Percentiles rank a stretch among this genome's conserved stretches.
Evolutionary conservation across 2,797 vertebrate genomes (phyloP).

Genomic region (Lacerta viridis): DNA sequence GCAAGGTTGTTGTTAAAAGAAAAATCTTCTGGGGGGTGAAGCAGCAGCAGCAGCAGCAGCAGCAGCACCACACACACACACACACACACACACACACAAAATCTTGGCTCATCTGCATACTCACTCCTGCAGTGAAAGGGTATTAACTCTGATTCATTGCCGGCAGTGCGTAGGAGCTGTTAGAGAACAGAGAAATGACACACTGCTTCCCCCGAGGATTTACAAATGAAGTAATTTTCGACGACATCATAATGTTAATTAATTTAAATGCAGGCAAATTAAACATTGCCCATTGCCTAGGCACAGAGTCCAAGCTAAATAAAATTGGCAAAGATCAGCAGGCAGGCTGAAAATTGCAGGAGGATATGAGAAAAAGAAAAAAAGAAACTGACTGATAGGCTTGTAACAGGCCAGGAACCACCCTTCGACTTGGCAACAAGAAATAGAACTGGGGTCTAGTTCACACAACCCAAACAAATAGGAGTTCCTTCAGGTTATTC

Average conservation of each 20-base stretch:
- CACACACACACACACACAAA: not conserved
- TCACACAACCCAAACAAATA: not conserved
- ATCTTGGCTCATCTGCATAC: slow-evolving; percentile 13
- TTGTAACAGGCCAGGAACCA: not conserved
- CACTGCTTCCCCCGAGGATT: slow-evolving; percentile 32
- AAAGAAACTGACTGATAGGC: not conserved
- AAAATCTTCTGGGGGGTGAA: not conserved
- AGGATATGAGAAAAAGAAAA: no score
- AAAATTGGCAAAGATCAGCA: not conserved
- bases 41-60: not conserved
- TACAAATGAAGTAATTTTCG: slow-evolving; percentile 42
- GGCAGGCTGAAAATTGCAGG: no score
- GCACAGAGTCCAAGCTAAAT: not conserved
- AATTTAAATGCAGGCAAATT: slow-evolving; percentile 45
- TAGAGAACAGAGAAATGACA: slow-evolving; percentile 21
- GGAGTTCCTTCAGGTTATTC: not conserved
- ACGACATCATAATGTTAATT: slow-evolving; percentile 34
- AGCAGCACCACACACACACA: no score
- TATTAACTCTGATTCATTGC: slow-evolving; percentile 40
- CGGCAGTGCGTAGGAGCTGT: not conserved
- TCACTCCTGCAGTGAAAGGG: slow-evolving; percentile 3
- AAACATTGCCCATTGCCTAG: slow-evolving; percentile 29
- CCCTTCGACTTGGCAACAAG: not conserved
- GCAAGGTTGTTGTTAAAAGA: not conserved
- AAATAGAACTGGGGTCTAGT: not conserved